Percentiles rank a stretch among this genome's conserved stretches.
phyloP scores from a whole-genome alignment of 2,888 invertebrate species.

The Nebria salina region DNA sequence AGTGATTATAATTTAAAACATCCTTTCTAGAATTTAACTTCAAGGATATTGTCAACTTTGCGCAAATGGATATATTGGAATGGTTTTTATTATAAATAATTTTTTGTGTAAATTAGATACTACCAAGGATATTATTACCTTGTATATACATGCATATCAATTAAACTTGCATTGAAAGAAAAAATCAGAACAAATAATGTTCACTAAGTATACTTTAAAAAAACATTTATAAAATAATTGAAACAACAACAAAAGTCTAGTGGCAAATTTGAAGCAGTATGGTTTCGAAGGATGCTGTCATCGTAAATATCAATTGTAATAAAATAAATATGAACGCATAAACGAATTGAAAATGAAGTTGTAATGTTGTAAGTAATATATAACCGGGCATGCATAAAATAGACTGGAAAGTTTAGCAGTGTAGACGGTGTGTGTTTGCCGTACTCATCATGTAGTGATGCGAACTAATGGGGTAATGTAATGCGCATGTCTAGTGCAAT shows the following conservation, averaged over 20 bases:
- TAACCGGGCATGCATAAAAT: constrained; percentile 1
- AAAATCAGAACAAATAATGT: background rate
- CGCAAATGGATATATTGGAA: background rate
- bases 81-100: background rate
- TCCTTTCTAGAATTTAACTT: background rate
- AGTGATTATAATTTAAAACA: background rate
- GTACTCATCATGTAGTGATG: constrained; percentile 22
- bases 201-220: no score
- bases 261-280: no score
- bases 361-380: background rate
- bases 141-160: background rate
- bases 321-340: background rate
- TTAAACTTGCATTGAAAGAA: background rate
- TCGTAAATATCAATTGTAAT: background rate
- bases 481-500: constrained; percentile 66
- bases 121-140: background rate
- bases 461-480: constrained; percentile 23
- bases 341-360: background rate
- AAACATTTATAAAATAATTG: no score
- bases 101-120: background rate
- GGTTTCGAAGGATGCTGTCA: background rate
- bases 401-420: constrained; percentile 20
- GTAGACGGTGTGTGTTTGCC: constrained; percentile 28
- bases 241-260: no score
- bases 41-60: background rate